Conservation (phyloP, 2,888 invertebrate genomes). For the Habrosyne pyritoides region DNA sequence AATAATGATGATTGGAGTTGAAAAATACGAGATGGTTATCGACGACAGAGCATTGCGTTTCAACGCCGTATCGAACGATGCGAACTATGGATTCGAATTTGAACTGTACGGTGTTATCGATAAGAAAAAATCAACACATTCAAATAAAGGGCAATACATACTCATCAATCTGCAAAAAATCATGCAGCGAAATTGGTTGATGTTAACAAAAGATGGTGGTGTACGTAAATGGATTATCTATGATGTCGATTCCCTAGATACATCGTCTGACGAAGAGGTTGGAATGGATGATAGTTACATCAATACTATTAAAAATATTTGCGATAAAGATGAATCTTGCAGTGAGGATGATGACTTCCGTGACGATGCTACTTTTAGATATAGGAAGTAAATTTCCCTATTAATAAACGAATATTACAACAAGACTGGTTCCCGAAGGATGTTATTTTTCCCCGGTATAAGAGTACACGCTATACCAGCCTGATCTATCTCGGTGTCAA, state of each 20-base stretch:
- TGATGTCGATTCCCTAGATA: constrained; percentile 60
- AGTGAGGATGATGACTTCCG: constrained; percentile 52
- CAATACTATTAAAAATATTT: constrained; percentile 36
- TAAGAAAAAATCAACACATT: constrained; percentile 43
- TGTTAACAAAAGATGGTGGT: constrained; percentile 46
- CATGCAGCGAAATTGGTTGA: constrained; percentile 59
- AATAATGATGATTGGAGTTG: constrained; percentile 61
- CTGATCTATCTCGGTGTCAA: no score
- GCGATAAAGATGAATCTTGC: constrained; percentile 39
- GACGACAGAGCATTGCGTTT: constrained; percentile 53
- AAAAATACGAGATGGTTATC: constrained; percentile 57
- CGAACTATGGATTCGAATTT: constrained; percentile 60
- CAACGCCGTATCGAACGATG: constrained; percentile 44
- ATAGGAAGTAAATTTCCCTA: constrained; percentile 6
- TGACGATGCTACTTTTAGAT: constrained; percentile 39
- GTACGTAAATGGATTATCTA: constrained; percentile 67
- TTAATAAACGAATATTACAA: neutral
- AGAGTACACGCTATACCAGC: no score
- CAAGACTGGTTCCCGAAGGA: no score
- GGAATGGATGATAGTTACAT: constrained; percentile 25
- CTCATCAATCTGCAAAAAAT: constrained; percentile 56
- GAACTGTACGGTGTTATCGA: constrained; percentile 67
- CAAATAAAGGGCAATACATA: constrained; percentile 67
- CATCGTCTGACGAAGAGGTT: constrained; percentile 61
- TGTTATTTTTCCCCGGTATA: no score